phyloP scores from a whole-genome alignment of 2,113 vertebrate genomes.

The Chamaetylas fuelleborni region DNA sequence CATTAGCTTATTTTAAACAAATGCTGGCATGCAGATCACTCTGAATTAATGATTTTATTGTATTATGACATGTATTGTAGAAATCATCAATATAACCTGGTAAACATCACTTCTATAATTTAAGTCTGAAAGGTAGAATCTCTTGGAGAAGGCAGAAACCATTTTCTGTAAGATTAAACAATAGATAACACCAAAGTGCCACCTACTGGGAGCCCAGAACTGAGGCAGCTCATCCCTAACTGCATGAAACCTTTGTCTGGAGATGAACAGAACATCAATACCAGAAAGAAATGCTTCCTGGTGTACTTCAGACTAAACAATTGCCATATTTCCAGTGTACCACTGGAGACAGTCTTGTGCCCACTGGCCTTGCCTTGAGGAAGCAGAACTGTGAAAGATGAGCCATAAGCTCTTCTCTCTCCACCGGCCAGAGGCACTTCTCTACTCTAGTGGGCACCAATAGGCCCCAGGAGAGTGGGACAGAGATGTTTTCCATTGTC shows the following conservation, averaged over 20 bases:
- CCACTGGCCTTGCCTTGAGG: background rate
- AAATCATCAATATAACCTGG: background rate
- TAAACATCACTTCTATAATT: background rate
- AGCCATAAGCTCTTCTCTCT: background rate
- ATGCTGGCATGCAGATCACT: background rate
- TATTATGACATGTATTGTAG: background rate
- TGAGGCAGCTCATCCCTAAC: background rate
- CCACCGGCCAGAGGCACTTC: background rate
- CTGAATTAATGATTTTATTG: background rate
- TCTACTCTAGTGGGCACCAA: background rate
- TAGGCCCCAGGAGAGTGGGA: rapidly evolving
- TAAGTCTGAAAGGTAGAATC: background rate
- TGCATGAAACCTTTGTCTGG: background rate
- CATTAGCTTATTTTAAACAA: background rate
- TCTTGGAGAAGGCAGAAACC: background rate
- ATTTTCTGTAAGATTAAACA: background rate
- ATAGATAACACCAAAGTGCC: conserved; percentile 30
- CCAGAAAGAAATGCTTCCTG: background rate
- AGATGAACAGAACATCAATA: background rate
- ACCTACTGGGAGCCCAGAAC: conserved; percentile 32
- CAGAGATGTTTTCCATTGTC: background rate
- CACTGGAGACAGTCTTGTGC: background rate
- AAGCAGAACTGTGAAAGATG: background rate
- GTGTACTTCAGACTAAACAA: background rate
- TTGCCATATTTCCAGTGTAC: background rate